Evolutionary conservation across 2,888 invertebrate genomes (phyloP).

Genomic region (Leuctra nigra): DNA sequence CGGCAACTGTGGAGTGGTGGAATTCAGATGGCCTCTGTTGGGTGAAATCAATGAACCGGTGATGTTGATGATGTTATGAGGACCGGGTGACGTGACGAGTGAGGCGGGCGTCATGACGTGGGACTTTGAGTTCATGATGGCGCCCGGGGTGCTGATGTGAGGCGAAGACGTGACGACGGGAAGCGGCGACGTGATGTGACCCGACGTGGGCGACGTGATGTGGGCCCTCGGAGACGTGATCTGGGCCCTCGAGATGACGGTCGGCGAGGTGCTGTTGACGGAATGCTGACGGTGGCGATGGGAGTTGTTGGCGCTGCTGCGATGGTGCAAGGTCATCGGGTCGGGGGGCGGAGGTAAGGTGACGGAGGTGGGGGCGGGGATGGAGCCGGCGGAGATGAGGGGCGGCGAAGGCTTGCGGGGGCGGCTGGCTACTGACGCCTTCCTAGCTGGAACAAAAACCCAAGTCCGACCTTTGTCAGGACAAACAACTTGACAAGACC

Average conservation of each 20-base stretch:
- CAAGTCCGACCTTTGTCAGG: too few species aligned
- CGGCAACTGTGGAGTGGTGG: too few species aligned
- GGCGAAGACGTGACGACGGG: conserved; percentile 34
- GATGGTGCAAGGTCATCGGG: conserved; percentile 16
- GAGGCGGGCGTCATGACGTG: conserved; percentile 5
- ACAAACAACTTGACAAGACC: too few species aligned
- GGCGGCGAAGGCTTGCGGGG: conserved; percentile 23
- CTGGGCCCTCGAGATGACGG: conserved; percentile 5
- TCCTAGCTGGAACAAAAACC: conserved; percentile 53
- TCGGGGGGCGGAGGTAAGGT: conserved; percentile 33
- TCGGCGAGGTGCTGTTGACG: conserved; percentile 14
- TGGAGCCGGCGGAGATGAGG: conserved; percentile 31
- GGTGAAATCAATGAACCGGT: too few species aligned
- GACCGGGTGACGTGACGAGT: neutral
- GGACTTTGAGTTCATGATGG: conserved; percentile 20
- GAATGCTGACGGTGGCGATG: conserved; percentile 2
- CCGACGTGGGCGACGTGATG: conserved; percentile 29
- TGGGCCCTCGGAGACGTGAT: too few species aligned
- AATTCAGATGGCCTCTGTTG: too few species aligned
- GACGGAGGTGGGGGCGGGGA: conserved; percentile 36
- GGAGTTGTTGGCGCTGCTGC: neutral
- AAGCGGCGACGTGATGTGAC: conserved; percentile 32
- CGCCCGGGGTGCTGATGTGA: conserved; percentile 32
- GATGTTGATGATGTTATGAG: too few species aligned
- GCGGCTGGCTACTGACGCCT: conserved; percentile 49